phyloP scores from a whole-genome alignment of 2,113 vertebrate genomes.

The Felis chaus region DNA sequence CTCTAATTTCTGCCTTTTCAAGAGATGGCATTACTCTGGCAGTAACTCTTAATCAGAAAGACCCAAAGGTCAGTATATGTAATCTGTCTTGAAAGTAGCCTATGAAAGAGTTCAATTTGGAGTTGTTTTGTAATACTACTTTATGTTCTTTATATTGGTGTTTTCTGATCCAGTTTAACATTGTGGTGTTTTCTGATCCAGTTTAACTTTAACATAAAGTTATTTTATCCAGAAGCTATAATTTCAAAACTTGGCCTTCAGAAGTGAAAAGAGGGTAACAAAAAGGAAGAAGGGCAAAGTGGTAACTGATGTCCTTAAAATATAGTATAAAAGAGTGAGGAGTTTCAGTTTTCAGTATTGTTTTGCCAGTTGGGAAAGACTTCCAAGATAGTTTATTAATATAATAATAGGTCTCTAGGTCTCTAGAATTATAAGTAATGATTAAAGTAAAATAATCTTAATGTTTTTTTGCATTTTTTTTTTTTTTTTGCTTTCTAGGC shows the following conservation, averaged over 20 bases:
- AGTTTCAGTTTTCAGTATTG: neutral
- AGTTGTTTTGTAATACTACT: neutral
- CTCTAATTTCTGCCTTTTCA: slow-evolving; percentile 90
- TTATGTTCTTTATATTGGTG: neutral
- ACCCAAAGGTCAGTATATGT: slow-evolving; percentile 88
- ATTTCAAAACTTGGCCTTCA: slow-evolving; percentile 8
- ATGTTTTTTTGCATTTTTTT: neutral
- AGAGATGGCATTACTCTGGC: slow-evolving; percentile 91
- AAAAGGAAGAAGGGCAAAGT: neutral
- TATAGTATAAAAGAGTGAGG: neutral
- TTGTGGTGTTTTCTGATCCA: neutral
- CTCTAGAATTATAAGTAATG: neutral
- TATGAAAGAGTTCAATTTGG: neutral
- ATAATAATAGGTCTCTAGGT: neutral
- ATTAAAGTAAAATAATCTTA: neutral
- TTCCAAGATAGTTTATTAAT: neutral
- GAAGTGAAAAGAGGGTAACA: neutral
- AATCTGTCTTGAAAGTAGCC: neutral
- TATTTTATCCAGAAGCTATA: neutral
- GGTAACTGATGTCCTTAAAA: neutral
- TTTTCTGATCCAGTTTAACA: neutral
- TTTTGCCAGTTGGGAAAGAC: neutral
- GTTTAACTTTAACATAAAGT: neutral
- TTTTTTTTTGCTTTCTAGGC: slow-evolving; percentile 84
- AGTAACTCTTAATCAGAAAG: slow-evolving; percentile 92